A percentile compares a stretch with the other conserved stretches of the same genome.
phyloP scores from a whole-genome alignment of 2,888 invertebrate species.

The Tachina lurida region DNA sequence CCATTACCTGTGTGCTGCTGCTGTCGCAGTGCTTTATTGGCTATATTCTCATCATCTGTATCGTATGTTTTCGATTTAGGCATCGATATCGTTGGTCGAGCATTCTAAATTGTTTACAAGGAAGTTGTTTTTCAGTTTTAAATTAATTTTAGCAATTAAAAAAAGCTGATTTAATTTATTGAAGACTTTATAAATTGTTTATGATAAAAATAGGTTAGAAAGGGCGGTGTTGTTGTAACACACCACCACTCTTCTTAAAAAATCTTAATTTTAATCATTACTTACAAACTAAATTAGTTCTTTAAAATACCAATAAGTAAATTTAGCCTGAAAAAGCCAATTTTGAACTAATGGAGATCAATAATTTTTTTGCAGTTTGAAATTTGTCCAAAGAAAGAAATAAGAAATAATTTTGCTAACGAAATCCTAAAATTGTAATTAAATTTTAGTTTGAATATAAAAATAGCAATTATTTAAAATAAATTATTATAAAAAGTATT shows the following conservation, averaged over 20 bases:
- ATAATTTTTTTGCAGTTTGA: no score
- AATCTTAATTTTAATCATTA: constrained; percentile 26
- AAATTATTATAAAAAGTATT: no score
- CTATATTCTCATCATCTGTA: constrained; percentile 75
- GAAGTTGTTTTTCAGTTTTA: constrained; percentile 56
- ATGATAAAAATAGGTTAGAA: neutral
- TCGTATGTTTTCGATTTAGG: constrained; percentile 83
- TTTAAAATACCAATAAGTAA: neutral
- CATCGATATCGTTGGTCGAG: constrained; percentile 85
- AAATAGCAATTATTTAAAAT: no score
- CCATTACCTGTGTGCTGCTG: constrained; percentile 75
- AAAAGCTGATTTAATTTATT: neutral
- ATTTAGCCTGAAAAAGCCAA: no score
- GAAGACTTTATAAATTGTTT: neutral
- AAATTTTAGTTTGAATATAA: no score
- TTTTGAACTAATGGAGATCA: neutral
- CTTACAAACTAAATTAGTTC: constrained; percentile 31
- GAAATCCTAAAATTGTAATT: no score
- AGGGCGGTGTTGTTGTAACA: no score
- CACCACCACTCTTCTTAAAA: neutral
- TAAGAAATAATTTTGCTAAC: no score
- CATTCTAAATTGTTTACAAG: constrained; percentile 73
- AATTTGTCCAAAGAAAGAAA: no score
- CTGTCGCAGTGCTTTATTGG: constrained; percentile 55
- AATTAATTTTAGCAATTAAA: constrained; percentile 50